A percentile compares a stretch with the other conserved stretches of the same genome.
Conservation (phyloP, 2,113 vertebrate species). For the Ascaphus truei region DNA sequence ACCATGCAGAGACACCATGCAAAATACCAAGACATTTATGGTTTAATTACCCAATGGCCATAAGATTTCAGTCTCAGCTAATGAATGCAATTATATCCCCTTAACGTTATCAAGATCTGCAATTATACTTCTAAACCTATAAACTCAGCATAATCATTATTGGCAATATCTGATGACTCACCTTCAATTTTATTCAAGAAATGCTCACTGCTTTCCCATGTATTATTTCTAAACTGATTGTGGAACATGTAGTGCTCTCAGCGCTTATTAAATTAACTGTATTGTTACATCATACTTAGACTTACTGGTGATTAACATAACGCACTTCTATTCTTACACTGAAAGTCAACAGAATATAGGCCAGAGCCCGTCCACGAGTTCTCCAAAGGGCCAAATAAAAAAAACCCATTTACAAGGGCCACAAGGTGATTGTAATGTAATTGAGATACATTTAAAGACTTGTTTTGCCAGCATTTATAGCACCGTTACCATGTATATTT, state of each 20-base stretch:
- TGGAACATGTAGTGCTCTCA: conserved; percentile 48
- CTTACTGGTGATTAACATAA: too few relatives aligned
- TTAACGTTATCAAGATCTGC: conserved; percentile 48
- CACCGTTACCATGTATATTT: too few relatives aligned
- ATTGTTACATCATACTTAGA: background rate
- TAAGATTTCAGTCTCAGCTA: background rate
- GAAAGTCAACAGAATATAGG: too few relatives aligned
- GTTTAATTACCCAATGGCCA: background rate
- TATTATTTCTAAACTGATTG: conserved; percentile 41
- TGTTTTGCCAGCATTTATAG: too few relatives aligned
- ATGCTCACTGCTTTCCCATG: conserved; percentile 40
- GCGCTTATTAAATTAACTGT: conserved; percentile 41
- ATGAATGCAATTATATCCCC: conserved; percentile 31
- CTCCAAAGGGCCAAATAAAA: too few relatives aligned
- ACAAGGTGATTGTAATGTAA: too few relatives aligned
- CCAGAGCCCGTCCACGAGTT: too few relatives aligned
- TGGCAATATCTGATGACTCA: conserved; percentile 49
- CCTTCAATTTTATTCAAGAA: conserved; percentile 43
- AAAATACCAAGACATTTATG: background rate
- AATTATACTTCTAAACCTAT: conserved; percentile 40
- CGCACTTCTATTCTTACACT: too few relatives aligned
- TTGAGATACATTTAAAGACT: too few relatives aligned
- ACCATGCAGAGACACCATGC: background rate
- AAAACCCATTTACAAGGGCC: too few relatives aligned
- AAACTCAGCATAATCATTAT: conserved; percentile 50